Evolutionary conservation across 1,140 invertebrate species (phyloP).

Genomic region (Laupala kohalensis): DNA sequence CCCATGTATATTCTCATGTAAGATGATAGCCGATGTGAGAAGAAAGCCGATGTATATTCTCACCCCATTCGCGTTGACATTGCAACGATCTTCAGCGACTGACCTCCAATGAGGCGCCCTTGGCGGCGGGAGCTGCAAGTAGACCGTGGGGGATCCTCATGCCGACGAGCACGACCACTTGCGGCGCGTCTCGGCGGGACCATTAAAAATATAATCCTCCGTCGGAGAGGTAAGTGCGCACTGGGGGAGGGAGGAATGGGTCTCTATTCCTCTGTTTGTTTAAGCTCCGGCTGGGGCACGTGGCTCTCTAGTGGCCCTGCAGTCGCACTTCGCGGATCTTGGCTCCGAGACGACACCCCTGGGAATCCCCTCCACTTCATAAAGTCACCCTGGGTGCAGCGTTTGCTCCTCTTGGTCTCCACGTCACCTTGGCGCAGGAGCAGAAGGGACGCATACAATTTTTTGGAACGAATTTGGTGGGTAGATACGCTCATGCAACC

Average conservation of each 20-base stretch:
- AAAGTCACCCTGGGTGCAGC: no score
- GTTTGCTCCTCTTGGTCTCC: neutral
- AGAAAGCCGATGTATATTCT: no score
- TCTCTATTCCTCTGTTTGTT: neutral
- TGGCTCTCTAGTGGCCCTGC: neutral
- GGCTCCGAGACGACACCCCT: neutral
- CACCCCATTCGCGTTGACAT: no score
- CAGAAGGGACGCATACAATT: neutral
- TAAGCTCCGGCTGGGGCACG: neutral
- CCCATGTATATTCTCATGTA: no score
- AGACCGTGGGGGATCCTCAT: neutral
- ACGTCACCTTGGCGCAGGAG: neutral
- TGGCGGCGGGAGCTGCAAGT: neutral
- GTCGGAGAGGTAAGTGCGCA: neutral
- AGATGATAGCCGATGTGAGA: no score
- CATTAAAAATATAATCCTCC: neutral
- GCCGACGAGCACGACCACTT: neutral
- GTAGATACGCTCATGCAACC: neutral
- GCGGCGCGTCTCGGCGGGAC: neutral
- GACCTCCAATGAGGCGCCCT: neutral
- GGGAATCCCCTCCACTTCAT: neutral
- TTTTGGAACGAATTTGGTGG: neutral
- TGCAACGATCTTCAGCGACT: no score
- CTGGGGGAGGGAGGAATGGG: no score
- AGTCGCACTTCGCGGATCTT: neutral